Conservation (phyloP, 2,113 vertebrate species). For the Nesoenas mayeri region DNA sequence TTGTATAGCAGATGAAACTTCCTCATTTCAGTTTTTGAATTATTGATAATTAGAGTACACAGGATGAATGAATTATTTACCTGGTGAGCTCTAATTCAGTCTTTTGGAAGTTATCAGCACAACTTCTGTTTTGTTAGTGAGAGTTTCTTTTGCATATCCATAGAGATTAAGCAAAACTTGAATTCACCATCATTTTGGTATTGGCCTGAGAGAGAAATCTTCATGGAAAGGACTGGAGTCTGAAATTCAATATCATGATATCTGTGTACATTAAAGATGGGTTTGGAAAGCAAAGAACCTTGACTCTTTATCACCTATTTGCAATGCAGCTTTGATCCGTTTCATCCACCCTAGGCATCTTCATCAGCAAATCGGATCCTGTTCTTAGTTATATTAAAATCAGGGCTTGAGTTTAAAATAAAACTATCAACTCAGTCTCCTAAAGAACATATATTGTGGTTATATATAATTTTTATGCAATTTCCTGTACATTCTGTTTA, state of each 20-base stretch:
- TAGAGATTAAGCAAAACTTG: not conserved
- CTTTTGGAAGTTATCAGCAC: not conserved
- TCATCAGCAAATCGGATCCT: not conserved
- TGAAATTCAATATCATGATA: rapidly evolving
- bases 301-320: too few relatives aligned
- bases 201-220: not conserved
- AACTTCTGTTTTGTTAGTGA: not conserved
- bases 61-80: not conserved
- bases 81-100: not conserved
- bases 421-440: not conserved
- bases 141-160: not conserved
- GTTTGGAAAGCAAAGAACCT: not conserved
- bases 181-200: not conserved
- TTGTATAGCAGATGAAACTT: rapidly evolving
- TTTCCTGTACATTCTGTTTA: not conserved
- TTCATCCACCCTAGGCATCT: not conserved
- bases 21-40: not conserved
- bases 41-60: rapidly evolving
- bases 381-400: not conserved
- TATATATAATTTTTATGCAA: not conserved
- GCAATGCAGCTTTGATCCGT: not conserved
- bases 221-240: rapidly evolving
- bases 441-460: not conserved
- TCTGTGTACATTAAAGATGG: too few relatives aligned
- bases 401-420: not conserved